Evolutionary conservation across 2,888 invertebrate species (phyloP).

Genomic region (Gortyna flavago): DNA sequence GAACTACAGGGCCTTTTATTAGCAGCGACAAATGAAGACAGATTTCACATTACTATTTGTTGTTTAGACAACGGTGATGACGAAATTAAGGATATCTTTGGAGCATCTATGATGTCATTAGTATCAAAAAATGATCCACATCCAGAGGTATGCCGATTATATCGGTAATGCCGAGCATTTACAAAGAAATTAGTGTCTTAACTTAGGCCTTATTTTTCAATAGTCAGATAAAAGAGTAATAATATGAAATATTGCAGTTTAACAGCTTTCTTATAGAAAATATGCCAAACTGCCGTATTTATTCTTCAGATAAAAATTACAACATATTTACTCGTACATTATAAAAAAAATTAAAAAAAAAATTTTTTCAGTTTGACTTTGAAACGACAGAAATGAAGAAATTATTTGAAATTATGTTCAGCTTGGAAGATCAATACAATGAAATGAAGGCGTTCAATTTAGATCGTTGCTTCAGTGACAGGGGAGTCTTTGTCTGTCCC

Average conservation of each 20-base stretch:
- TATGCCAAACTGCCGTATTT: not conserved
- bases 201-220: not conserved
- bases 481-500: slow-evolving; percentile 65
- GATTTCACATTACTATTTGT: slow-evolving; percentile 67
- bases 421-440: slow-evolving; percentile 49
- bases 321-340: not conserved
- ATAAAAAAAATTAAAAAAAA: not conserved
- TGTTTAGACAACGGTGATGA: slow-evolving; percentile 69
- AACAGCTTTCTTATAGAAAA: not conserved
- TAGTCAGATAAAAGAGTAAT: not conserved
- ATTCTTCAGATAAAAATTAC: not conserved
- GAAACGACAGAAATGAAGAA: slow-evolving; percentile 67
- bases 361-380: slow-evolving; percentile 50
- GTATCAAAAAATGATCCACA: slow-evolving; percentile 44
- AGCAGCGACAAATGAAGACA: slow-evolving; percentile 15
- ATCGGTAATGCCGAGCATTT: not conserved
- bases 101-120: slow-evolving; percentile 63
- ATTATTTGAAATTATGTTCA: slow-evolving; percentile 62
- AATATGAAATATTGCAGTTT: not conserved
- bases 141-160: slow-evolving; percentile 26
- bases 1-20: slow-evolving; percentile 55
- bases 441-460: slow-evolving; percentile 52
- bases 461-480: slow-evolving; percentile 62
- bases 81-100: slow-evolving; percentile 66
- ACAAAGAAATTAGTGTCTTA: not conserved